These are phyloP conservation scores for Phorcus lineatus DNA, from an alignment of 2,888 invertebrate genomes.

Conservation along the genomic window DNA sequence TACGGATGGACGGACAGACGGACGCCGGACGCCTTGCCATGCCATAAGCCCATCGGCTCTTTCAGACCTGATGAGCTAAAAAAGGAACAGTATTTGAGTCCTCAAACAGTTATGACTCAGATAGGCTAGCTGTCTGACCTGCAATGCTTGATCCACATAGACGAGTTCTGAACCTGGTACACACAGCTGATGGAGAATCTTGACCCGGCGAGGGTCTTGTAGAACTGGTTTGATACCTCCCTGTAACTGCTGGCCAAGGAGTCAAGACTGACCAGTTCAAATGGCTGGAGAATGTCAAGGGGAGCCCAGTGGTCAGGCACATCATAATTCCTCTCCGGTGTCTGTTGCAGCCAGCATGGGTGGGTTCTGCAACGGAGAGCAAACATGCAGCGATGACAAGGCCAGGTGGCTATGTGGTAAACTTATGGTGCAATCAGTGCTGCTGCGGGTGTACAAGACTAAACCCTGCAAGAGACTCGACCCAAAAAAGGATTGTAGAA, in stretches of 20 bases:
- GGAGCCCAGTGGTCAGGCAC: conserved; percentile 31
- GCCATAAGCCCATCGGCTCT: no score
- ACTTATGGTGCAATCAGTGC: no score
- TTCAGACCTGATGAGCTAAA: no score
- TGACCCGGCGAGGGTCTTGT: conserved; percentile 5
- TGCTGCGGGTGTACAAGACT: no score
- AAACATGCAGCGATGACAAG: neutral
- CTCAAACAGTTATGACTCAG: no score
- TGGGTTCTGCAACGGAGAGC: neutral
- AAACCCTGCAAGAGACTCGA: no score
- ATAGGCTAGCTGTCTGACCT: conserved; percentile 33
- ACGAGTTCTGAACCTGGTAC: conserved; percentile 46
- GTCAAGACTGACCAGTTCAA: conserved; percentile 39
- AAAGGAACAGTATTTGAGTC: no score
- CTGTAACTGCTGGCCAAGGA: conserved; percentile 7
- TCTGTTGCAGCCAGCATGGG: neutral
- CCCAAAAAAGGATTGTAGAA: no score
- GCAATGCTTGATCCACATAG: conserved; percentile 43
- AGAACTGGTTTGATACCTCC: conserved; percentile 3
- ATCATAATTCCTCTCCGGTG: neutral
- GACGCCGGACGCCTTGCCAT: no score
- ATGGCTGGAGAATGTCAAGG: conserved; percentile 30
- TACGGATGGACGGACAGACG: no score
- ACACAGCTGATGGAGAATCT: conserved; percentile 23
- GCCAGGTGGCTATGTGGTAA: neutral